Evolutionary conservation across 1,140 invertebrate genomes (phyloP).

Genomic region (Popillia japonica): DNA sequence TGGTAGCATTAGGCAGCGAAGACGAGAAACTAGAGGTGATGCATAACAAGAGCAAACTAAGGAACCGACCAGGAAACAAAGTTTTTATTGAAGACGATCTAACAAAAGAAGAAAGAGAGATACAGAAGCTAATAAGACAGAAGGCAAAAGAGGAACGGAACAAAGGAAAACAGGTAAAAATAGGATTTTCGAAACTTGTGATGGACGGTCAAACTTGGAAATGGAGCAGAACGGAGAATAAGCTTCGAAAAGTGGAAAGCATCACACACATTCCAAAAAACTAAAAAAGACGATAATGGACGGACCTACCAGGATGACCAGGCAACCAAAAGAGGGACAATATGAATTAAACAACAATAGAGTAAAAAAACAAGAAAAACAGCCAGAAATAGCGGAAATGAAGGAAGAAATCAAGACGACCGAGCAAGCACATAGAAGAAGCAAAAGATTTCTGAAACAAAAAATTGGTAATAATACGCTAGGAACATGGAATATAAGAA

Average conservation of each 20-base stretch:
- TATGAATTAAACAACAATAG: neutral
- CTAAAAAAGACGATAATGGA: neutral
- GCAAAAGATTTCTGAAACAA: neutral
- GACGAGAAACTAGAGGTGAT: neutral
- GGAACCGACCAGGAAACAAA: neutral
- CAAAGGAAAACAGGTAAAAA: constrained; percentile 38
- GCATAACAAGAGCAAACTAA: constrained; percentile 35
- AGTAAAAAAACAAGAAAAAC: neutral
- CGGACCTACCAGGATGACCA: neutral
- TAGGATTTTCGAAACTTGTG: constrained; percentile 34
- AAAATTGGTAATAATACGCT: constrained; percentile 34
- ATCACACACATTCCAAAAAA: neutral
- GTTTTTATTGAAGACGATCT: constrained; percentile 37
- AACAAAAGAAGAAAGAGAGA: constrained; percentile 35
- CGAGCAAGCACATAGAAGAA: neutral
- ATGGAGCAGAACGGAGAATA: neutral
- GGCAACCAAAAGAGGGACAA: neutral
- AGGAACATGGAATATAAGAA: constrained; percentile 42
- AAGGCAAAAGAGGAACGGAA: constrained; percentile 4
- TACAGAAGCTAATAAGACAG: constrained; percentile 33
- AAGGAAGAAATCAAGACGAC: constrained; percentile 8
- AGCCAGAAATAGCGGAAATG: neutral
- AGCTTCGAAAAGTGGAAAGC: constrained; percentile 15
- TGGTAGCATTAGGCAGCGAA: neutral
- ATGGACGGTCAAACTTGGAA: constrained; percentile 3